Base-by-base conservation (phyloP, 2,113 vertebrate species). In the Scophthalmus maximus region DNA sequence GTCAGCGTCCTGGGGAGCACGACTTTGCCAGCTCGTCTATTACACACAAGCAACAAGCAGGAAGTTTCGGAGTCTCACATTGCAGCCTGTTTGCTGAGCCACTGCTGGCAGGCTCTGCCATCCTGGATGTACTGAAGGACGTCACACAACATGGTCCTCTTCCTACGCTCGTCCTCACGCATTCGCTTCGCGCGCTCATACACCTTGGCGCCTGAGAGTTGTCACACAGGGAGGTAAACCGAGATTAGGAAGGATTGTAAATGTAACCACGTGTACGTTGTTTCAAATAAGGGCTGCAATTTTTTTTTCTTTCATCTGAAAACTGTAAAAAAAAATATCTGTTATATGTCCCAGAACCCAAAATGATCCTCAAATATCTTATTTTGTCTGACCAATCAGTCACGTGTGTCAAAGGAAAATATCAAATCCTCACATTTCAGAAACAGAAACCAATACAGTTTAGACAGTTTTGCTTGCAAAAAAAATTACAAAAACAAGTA, bases 41-140 rank as follows among this genome's bases (percentile, higher is more conserved):
- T 51, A 34, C 62, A 69, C 27, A 12, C 61, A 32, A 50, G 51
- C 68, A 76, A 80, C 61, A 36, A 59, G 71, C 67, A 26, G 53
- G 61, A 52, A 56, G 59, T 38, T n/a, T 51, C 18, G 36, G 46
- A 55, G 58, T 3, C 86, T 91, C 92, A 99, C 98, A 99, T 96
- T 63, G 98, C 95, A 1, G 97, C 97, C 80, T 99, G 98, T 58
- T 96, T 95, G 76, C 96, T 96, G 72, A 99, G 96, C 98, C 97
- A 99, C 94, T 98, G 97, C 89, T 98, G 98, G 90, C 98, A 99
- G 36, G 97, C 95, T 0, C 94, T 94, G 70, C 95, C 94, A 73
- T 99, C 98, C 81, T 98, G 96, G 90, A 99, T 96, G 88, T 97
- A 98, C 92, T 98, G 97, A 64, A 99, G 94, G 50, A 98, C 95